Conservation (phyloP, 2,113 vertebrate genomes). For the Protomyctophum bolini region DNA sequence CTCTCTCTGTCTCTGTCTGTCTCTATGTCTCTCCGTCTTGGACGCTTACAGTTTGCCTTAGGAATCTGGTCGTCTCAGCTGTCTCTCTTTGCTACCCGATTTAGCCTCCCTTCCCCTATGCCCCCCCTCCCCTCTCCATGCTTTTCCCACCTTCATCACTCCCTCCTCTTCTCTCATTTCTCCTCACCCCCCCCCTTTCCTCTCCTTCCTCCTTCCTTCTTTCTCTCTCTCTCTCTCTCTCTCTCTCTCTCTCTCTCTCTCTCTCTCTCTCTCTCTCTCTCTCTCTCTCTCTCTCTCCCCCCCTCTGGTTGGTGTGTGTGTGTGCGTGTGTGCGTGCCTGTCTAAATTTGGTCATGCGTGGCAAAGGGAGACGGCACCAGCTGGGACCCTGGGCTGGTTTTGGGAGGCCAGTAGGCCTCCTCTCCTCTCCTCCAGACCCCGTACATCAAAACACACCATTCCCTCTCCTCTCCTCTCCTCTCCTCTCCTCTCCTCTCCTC, state of each 20-base stretch:
- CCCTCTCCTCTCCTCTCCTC: neutral
- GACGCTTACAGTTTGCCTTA: constrained; percentile 62
- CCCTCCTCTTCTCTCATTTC: neutral
- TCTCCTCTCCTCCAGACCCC: constrained; percentile 45
- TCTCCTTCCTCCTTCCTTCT: constrained; percentile 17
- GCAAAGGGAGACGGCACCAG: constrained; percentile 67
- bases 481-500: too few species aligned
- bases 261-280: neutral
- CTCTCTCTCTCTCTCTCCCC: neutral
- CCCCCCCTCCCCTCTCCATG: constrained; percentile 9
- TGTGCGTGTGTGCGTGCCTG: constrained; percentile 3
- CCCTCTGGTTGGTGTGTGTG: constrained; percentile 19
- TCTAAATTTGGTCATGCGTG: constrained; percentile 78
- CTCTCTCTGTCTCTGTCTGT: neutral
- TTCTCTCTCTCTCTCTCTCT: constrained; percentile 5
- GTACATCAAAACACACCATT: constrained; percentile 67
- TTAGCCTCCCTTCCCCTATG: constrained; percentile 53
- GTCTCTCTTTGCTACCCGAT: constrained; percentile 73
- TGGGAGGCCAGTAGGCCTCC: constrained; percentile 18
- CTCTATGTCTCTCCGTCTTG: constrained; percentile 44
- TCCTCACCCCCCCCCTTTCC: neutral
- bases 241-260: neutral
- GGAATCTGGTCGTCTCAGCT: constrained; percentile 79
- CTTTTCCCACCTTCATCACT: constrained; percentile 20
- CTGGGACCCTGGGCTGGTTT: constrained; percentile 50